phyloP scores from a whole-genome alignment of 2,797 vertebrate species.

The Brotula barbata region DNA sequence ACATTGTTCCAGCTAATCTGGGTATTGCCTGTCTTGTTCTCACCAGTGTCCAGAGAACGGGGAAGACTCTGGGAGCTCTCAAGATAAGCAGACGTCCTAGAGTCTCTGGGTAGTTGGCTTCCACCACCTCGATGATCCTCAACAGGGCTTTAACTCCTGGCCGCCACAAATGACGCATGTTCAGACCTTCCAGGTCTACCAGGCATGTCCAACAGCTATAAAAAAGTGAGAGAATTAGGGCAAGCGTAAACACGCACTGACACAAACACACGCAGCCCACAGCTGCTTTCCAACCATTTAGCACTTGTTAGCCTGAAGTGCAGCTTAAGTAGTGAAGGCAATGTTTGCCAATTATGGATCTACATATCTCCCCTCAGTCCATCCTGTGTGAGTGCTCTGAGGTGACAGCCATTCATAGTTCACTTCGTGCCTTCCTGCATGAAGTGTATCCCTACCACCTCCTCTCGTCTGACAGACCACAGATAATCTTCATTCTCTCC shows the following conservation, averaged over 20 bases:
- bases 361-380: neutral
- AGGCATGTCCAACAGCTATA: slow-evolving; percentile 92
- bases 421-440: slow-evolving; percentile 35
- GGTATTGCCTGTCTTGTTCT: slow-evolving; percentile 77
- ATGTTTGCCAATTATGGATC: slow-evolving; percentile 47
- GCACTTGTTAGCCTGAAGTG: slow-evolving; percentile 47
- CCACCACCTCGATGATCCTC: slow-evolving; percentile 91
- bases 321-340: slow-evolving; percentile 53
- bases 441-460: slow-evolving; percentile 39
- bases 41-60: slow-evolving; percentile 95
- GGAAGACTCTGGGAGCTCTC: slow-evolving; percentile 89
- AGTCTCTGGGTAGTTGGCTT: slow-evolving; percentile 94
- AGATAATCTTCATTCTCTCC: slow-evolving; percentile 37
- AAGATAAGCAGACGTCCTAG: slow-evolving; percentile 90
- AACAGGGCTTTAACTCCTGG: slow-evolving; percentile 91
- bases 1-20: slow-evolving; percentile 36
- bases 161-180: slow-evolving; percentile 94
- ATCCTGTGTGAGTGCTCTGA: slow-evolving; percentile 16
- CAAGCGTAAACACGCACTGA: slow-evolving; percentile 5
- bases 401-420: slow-evolving; percentile 47
- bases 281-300: slow-evolving; percentile 43
- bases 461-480: slow-evolving; percentile 48
- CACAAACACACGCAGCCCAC: neutral
- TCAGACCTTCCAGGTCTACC: slow-evolving; percentile 93
- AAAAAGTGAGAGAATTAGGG: slow-evolving; percentile 26